Percentiles rank a stretch among this genome's conserved stretches.
These are phyloP conservation scores for Mamestra brassicae DNA, from an alignment of 2,888 invertebrate species.

Conservation along the genomic window DNA sequence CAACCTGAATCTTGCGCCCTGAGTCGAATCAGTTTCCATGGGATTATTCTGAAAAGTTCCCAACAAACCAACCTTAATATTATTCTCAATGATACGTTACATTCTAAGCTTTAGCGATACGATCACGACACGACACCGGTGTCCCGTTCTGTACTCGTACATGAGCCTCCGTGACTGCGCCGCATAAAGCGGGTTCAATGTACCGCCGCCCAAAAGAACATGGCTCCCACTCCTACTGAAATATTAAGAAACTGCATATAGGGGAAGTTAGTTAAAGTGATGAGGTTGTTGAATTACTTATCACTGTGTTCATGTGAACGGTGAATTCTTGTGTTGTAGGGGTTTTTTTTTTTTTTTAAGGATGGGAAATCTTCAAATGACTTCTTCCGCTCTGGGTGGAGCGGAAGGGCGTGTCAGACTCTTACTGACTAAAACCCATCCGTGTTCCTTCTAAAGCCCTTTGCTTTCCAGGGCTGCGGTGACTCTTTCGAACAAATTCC, in stretches of 20 bases:
- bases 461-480: no score
- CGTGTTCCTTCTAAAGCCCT: no score
- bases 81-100: slow-evolving; percentile 24
- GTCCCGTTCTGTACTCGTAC: slow-evolving; percentile 44
- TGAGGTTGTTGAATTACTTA: neutral
- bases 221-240: slow-evolving; percentile 38
- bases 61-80: neutral
- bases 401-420: no score
- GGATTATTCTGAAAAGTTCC: neutral
- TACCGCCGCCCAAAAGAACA: slow-evolving; percentile 45
- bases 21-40: neutral
- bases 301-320: neutral
- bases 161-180: slow-evolving; percentile 57
- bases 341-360: no score
- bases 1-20: neutral
- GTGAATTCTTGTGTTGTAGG: neutral
- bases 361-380: no score
- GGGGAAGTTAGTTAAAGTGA: neutral
- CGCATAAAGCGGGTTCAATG: slow-evolving; percentile 53
- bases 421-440: no score
- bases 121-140: slow-evolving; percentile 51
- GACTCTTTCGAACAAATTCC: no score
- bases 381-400: no score
- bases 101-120: slow-evolving; percentile 45
- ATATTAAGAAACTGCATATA: slow-evolving; percentile 10